Evolutionary conservation across 2,797 vertebrate species (phyloP).

Genomic region (Onychomys leucogaster): DNA sequence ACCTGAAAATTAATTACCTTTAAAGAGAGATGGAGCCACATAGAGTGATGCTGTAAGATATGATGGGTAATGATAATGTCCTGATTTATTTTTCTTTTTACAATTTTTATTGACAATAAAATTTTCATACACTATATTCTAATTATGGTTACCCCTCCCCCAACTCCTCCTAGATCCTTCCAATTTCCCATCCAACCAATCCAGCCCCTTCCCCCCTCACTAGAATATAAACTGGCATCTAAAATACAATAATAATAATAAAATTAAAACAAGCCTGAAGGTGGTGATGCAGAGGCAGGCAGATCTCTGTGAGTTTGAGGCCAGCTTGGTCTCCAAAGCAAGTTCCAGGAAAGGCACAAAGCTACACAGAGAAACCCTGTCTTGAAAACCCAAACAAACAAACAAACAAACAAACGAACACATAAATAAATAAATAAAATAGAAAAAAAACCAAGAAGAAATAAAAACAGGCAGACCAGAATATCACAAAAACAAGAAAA

Average conservation of each 20-base stretch:
- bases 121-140: background rate
- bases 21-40: background rate
- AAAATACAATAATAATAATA: background rate
- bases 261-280: too few species aligned
- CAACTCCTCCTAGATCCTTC: background rate
- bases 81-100: background rate
- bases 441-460: background rate
- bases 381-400: too few species aligned
- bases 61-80: background rate
- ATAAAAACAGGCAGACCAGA: background rate
- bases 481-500: background rate
- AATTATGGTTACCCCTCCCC: background rate
- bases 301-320: too few species aligned
- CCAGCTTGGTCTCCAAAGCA: too few species aligned
- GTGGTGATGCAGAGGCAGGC: too few species aligned
- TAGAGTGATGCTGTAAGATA: background rate
- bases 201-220: background rate
- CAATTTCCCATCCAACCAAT: background rate
- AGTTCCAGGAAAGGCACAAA: too few species aligned
- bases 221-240: background rate
- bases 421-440: too few species aligned
- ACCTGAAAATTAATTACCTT: background rate
- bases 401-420: too few species aligned
- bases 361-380: too few species aligned
- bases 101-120: background rate